Evolutionary conservation across 2,888 invertebrate genomes (phyloP), one percentile per base, ranked within the genome.

Genomic region (Troides helena): DNA sequence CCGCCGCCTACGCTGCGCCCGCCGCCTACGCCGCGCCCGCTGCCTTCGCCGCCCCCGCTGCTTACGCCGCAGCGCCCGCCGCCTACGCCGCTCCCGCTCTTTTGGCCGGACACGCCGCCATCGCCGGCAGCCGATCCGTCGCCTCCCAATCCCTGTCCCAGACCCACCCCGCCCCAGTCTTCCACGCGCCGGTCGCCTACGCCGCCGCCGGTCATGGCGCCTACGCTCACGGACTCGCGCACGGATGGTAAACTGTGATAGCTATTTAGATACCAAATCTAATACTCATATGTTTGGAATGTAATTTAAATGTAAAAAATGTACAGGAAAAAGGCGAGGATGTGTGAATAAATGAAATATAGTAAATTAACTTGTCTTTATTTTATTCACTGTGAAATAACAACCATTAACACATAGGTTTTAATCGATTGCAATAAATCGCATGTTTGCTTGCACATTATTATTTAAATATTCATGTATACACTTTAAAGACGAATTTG

Each of bases 161-260:
- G 80, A 83, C 88, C 72, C 90, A 90, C 78, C 90, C 90, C 72
- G 86, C 86, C 23, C 87, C 89, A 72, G 56, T 86, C 30, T 76
- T 81, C 69, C 85, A 85, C 78, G 82, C 84, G n/a, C 80, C 81
- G 59, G 76, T 83, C 65, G 81, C 82, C n/a, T 73, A 80, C 71
- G 80, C 78, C 74, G 78, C 81, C 21, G 78, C 76, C 73, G 82
- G 74, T 23, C 74, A 67, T 21, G 72, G 71, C 63, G 73, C 62
- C 2, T 76, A 71, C 71, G 72, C 73, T 70, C 77, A 77, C 74
- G 74, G 77, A 72, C 72, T 77, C 67, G 79, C 81, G 72, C 81
- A 89, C 83, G 89, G 80, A 83, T 91, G 90, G 90, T 90, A 90
- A 89, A 86, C 87, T 91, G 90, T 92, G 90, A 90, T 90, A 89